Base-by-base conservation (phyloP, 2,888 invertebrate genomes). In the Cheilosia scutellata region DNA sequence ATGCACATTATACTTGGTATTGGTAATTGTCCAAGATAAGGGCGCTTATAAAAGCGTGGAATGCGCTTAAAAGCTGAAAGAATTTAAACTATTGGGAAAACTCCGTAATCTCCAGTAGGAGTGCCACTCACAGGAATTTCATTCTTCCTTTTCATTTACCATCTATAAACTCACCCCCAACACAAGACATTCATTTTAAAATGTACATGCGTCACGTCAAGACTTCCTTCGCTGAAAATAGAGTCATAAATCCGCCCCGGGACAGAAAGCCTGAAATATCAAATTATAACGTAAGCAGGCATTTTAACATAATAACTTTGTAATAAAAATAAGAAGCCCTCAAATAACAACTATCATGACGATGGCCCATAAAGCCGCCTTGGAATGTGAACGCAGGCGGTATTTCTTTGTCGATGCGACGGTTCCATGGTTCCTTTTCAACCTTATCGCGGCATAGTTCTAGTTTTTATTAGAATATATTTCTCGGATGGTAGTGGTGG, bases 291-390 rank as follows among this genome's bases (percentile, higher is more conserved):
- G 72, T 82, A 82, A 82, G 82, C 55, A 71, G 75, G 71, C 71
- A 72, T 86, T 86, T 71, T 71, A 66, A 82, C 82, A 82, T 82
- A 86, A 86, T 86, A 86, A 86, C 86, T 77, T 77, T 77, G 72
- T 68, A 77, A 86, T 86, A 82, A 86, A 72, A 82, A 77, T 70
- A 71, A 76, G 82, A 65, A 82, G 60, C 65, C 62, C 71, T 86
- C 82, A 71, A 82, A 68, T 82, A 62, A 27, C 72, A 82, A 82
- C 86, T 86, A 77, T 82, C 82, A 86, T 86, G 86, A 68, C 72
- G 82, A 63, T 63, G 66, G 72, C 31, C 82, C 66, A 82, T 86
- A 72, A 86, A 82, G 62, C 65, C 66, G 80, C 55, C 53, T 55
- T 16, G 71, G 66, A 71, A 71, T 66, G 65, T 55, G 55, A 60